Conservation (phyloP, 53 echinoderm and acorn worm genomes). For the Crossaster papposus region DNA sequence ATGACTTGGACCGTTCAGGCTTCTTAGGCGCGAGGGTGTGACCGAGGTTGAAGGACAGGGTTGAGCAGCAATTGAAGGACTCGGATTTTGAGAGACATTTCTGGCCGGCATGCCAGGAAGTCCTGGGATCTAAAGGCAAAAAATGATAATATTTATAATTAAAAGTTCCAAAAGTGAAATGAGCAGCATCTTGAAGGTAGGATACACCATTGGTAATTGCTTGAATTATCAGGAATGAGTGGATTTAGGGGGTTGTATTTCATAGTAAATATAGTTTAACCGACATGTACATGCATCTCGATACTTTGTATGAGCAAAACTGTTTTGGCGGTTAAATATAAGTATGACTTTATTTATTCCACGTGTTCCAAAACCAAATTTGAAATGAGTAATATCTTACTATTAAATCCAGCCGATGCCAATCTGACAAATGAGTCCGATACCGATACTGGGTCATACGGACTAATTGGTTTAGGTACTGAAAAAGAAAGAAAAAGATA, state of each 20-base stretch:
- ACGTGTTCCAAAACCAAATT: not conserved
- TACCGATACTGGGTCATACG: constrained; percentile 68
- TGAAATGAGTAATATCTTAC: constrained; percentile 36
- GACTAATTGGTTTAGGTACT: constrained; percentile 70
- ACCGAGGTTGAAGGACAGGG: constrained; percentile 66
- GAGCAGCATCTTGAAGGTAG: not conserved
- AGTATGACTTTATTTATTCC: not conserved
- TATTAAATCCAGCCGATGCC: constrained; percentile 79
- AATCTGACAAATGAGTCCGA: constrained; percentile 61
- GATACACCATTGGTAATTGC: too few species aligned
- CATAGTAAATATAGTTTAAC: too few species aligned
- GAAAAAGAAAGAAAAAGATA: constrained; percentile 29
- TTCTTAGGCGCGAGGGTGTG: constrained; percentile 70
- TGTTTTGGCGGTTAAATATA: too few species aligned
- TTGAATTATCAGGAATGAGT: too few species aligned
- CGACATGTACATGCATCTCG: too few species aligned
- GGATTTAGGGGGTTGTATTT: too few species aligned
- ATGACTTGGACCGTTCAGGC: constrained; percentile 39
- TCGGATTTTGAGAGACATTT: constrained; percentile 44
- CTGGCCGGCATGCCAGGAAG: constrained; percentile 78
- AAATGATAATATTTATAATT: not conserved
- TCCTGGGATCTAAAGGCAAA: constrained; percentile 56
- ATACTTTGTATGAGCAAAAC: too few species aligned
- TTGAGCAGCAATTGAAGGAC: constrained; percentile 7
- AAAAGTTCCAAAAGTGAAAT: not conserved